A percentile compares a stretch with the other conserved stretches of the same genome.
phyloP scores from a whole-genome alignment of 2,888 invertebrate genomes.

The Conomelus anceps region DNA sequence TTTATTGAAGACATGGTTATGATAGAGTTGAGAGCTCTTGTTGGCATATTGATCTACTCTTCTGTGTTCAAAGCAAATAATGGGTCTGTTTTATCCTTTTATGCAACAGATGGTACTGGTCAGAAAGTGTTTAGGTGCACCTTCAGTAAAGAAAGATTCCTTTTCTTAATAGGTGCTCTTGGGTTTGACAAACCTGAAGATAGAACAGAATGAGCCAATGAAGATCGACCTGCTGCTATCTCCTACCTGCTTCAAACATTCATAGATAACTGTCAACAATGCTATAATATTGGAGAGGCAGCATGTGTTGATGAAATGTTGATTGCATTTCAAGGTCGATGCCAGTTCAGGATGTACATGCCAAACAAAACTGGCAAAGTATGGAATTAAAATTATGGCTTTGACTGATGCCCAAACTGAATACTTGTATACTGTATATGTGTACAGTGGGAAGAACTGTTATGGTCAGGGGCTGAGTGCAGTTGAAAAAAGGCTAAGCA shows the following conservation, averaged over 20 bases:
- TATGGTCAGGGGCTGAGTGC: too few species aligned
- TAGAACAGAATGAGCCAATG: not conserved
- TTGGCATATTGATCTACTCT: not conserved
- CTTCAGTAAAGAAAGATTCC: not conserved
- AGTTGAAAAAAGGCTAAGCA: too few species aligned
- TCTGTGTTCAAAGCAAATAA: not conserved
- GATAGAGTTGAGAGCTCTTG: not conserved
- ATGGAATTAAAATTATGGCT: conserved; percentile 4
- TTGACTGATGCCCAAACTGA: not conserved
- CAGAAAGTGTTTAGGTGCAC: not conserved
- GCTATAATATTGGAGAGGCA: not conserved
- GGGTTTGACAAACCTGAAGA: not conserved
- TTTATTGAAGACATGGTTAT: not conserved
- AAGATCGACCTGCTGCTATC: not conserved
- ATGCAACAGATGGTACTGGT: not conserved
- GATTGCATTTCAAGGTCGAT: not conserved
- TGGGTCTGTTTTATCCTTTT: not conserved
- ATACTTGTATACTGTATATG: not conserved
- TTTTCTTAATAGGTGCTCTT: not conserved
- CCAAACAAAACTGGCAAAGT: conserved; percentile 30
- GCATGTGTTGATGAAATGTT: conserved; percentile 15
- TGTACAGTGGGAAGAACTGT: not conserved
- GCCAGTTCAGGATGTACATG: conserved; percentile 10
- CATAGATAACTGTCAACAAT: not conserved
- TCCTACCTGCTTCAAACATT: not conserved